Base-by-base conservation (phyloP, 2,888 invertebrate species). In the Synergus umbraculus region DNA sequence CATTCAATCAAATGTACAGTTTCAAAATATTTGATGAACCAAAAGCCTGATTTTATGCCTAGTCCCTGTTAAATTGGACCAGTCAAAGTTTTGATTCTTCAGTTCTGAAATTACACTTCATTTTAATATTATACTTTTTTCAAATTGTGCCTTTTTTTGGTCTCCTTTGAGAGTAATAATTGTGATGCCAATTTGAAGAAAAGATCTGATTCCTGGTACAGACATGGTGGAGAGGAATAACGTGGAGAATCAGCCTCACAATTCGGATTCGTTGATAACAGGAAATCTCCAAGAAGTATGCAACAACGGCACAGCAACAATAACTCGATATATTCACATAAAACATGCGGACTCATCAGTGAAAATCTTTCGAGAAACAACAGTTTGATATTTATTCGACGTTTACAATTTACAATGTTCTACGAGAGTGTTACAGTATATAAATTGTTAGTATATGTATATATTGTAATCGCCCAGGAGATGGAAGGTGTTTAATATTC, bases 291-390 rank as follows among this genome's bases (percentile, higher is more conserved):
- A 83, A 79, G 85, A 86, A 78, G 63, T 83, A 43, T 80, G 29
- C 29, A 84, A 82, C 84, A 90, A 89, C 81, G 89, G 91, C 82
- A 85, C 89, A 69, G 90, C 91, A 3, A 91, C 92, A 79, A 90
- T 92, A 82, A 92, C 92, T 46, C 90, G 92, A 77, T 93, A 92
- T 86, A 92, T 93, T 81, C 92, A 92, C 84, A 91, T 92, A 79
- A 92, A 91, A 83, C 92, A 92, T 82, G 91, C 92, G 44, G 92
- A 92, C 79, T 90, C 92, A 41, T 89, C 92, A 79, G 91, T 92
- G 69, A 92, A 92, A 85, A 92, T 93, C 78, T 93, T 93, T 81
- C 92, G 92, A 18, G 93, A 93, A 83, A 93, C 93, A 63, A 92
- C 92, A 58, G 92, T 93, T 81, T 93, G 89, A 91, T 88, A 41